phyloP scores from a whole-genome alignment of 2,113 vertebrate species.

The Plecturocebus donacophilus region DNA sequence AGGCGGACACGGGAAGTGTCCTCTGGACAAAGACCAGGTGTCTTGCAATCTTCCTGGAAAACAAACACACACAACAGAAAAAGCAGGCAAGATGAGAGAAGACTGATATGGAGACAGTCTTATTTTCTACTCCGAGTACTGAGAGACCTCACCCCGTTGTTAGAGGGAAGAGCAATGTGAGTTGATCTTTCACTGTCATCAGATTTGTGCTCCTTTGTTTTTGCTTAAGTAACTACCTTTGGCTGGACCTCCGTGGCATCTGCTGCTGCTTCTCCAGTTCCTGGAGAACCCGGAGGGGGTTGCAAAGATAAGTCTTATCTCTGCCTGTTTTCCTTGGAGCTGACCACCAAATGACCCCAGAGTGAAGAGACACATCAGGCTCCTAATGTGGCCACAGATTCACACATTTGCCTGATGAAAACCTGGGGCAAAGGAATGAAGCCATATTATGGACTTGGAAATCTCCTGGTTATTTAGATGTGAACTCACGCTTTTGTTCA shows the following conservation, averaged over 20 bases:
- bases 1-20: accelerated
- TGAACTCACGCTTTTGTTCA: accelerated
- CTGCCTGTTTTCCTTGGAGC: neutral
- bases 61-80: too few relatives aligned
- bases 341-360: neutral
- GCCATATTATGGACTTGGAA: accelerated
- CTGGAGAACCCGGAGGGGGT: neutral
- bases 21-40: neutral
- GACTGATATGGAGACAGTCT: neutral
- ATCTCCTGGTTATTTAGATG: accelerated
- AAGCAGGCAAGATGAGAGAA: neutral
- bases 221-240: neutral
- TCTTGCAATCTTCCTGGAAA: too few relatives aligned
- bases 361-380: neutral
- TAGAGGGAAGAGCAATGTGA: neutral
- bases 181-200: accelerated
- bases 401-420: neutral
- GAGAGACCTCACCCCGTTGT: neutral
- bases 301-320: neutral
- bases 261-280: neutral
- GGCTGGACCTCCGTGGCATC: accelerated
- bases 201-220: neutral
- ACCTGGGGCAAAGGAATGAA: neutral
- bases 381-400: accelerated
- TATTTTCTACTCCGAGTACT: accelerated